phyloP scores from a whole-genome alignment of 2,888 invertebrate genomes.

The Heliconius sara region DNA sequence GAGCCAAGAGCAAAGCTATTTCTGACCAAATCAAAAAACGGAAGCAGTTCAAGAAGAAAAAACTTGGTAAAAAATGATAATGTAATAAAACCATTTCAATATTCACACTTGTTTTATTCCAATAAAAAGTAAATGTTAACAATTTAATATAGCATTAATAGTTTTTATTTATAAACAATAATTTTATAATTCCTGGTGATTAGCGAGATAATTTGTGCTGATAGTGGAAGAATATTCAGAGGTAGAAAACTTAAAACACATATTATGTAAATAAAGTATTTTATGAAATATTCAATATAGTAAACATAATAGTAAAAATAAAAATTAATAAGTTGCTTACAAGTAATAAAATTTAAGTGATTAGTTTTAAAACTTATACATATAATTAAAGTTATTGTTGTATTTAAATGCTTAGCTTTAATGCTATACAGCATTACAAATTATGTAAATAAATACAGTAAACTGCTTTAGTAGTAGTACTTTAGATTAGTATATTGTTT shows the following conservation, averaged over 20 bases:
- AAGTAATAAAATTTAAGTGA: not conserved
- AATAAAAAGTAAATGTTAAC: constrained; percentile 35
- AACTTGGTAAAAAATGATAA: constrained; percentile 59
- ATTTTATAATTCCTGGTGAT: not conserved
- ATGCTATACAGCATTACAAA: not conserved
- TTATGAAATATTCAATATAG: too few relatives aligned
- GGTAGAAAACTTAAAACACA: not conserved
- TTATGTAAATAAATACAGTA: constrained; percentile 1
- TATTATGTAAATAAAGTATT: not conserved
- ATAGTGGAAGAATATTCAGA: constrained; percentile 16
- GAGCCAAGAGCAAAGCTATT: constrained; percentile 76
- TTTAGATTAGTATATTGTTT: not conserved
- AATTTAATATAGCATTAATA: constrained; percentile 26
- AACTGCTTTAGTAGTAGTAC: not conserved
- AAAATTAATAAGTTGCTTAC: not conserved
- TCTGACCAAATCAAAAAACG: constrained; percentile 79
- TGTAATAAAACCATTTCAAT: constrained; percentile 41
- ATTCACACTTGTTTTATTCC: constrained; percentile 42
- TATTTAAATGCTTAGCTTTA: constrained; percentile 12
- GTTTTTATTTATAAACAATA: constrained; percentile 20
- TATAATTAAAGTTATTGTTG: not conserved
- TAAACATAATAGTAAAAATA: not conserved
- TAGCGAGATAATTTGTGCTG: not conserved
- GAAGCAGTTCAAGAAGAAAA: constrained; percentile 73
- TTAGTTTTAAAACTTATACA: not conserved